Base-by-base conservation (phyloP, 2,797 vertebrate genomes). In the Pipistrellus kuhlii region DNA sequence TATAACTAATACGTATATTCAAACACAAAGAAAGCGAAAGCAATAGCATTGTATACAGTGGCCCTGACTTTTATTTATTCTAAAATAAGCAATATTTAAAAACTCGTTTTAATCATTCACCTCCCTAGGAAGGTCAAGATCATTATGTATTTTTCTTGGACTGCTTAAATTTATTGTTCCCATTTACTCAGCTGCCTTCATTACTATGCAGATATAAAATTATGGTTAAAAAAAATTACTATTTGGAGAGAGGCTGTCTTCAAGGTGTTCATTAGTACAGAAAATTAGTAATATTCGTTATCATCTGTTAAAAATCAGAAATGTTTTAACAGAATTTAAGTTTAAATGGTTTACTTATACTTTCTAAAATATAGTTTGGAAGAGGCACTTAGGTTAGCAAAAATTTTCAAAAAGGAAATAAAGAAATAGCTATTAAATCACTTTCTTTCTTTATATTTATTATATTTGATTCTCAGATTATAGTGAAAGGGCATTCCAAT, bases 181-280 rank as follows among this genome's bases (percentile, higher is more conserved):
- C n/a, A 88, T 85, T 95, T 88, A 83, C 30, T 88, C 2, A 18
- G 25, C 72, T 93, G 35, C 32, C 30, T 95, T 93, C 88, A 93
- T 95, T 95, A 84, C 32, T 81, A 15, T 73, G 87, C 68, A 94
- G 78, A 88, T 73, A 93, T 80, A 94, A 94, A 94, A 87, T 80
- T 46, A 94, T 57, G 84, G 35, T 20, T 85, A 87, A 89, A 69
- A 95, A n/a, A 91, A 75, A 69, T 66, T 77, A 73, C 44, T 44
- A 44, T 44, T 44, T 89, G 32, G 3, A 94, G 20, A 32, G 48
- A 93, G n/a, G 30, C 11, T 51, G 11, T 51, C 86, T 94, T 96
- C 87, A 90, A 93, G 93, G 69, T 62, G 86, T 76, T 84, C 59
- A 86, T 93, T 66, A 73, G 10, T 59, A 32, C 27, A 82, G 85